phyloP scores from a whole-genome alignment of 2,113 vertebrate species.

The Lepus timidus region DNA sequence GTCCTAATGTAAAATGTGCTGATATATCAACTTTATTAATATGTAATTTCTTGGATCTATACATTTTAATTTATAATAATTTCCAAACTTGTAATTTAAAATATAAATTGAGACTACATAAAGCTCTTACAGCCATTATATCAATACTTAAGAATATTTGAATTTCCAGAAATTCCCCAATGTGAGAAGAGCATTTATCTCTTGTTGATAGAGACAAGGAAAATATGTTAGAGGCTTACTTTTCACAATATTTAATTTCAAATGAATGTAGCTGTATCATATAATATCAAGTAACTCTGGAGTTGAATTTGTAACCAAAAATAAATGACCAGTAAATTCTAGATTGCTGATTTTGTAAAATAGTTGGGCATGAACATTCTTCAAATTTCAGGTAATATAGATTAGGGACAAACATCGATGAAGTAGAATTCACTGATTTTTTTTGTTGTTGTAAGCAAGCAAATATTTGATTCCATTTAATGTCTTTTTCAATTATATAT shows the following conservation, averaged over 20 bases:
- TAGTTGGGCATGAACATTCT: not conserved
- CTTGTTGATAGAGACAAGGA: not conserved
- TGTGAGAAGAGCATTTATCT: conserved; percentile 47
- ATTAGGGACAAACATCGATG: conserved; percentile 2
- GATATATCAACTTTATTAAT: conserved; percentile 64
- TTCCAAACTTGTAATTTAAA: conserved; percentile 53
- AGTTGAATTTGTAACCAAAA: conserved; percentile 53
- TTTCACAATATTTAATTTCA: conserved; percentile 69
- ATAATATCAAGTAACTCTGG: conserved; percentile 49
- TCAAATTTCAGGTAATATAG: conserved; percentile 17
- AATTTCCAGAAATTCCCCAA: conserved; percentile 52
- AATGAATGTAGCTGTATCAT: conserved; percentile 38
- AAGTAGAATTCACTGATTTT: conserved; percentile 18
- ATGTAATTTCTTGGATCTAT: conserved; percentile 32
- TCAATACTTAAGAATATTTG: conserved; percentile 51
- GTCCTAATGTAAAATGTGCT: conserved; percentile 72
- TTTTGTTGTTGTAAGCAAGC: not conserved
- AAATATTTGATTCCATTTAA: not conserved
- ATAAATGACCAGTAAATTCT: conserved; percentile 56
- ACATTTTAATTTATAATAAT: conserved; percentile 54
- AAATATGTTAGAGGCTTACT: conserved; percentile 32
- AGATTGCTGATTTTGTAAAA: conserved; percentile 49
- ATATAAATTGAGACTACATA: conserved; percentile 24
- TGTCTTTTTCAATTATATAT: conserved; percentile 55
- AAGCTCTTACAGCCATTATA: conserved; percentile 20